A percentile compares a stretch with the other conserved stretches of the same genome.
Evolutionary conservation across 2,888 invertebrate genomes (phyloP).

Genomic region (Eumacrocentrus americanus): DNA sequence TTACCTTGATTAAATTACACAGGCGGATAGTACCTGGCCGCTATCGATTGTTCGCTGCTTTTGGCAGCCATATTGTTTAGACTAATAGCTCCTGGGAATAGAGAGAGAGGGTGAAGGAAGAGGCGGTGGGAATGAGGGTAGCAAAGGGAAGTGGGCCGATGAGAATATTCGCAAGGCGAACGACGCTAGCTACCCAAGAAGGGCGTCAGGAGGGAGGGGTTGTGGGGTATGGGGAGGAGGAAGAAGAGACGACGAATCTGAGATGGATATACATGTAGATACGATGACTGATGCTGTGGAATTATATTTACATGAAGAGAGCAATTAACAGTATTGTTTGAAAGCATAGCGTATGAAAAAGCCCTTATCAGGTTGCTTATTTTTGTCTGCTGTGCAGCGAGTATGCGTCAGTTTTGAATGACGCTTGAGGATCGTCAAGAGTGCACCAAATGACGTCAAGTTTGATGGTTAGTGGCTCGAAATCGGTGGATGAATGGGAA

Average conservation of each 20-base stretch:
- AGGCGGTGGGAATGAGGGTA: constrained; percentile 1
- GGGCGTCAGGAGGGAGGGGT: constrained; percentile 18
- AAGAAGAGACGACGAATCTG: not conserved
- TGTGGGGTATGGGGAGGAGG: too few relatives aligned
- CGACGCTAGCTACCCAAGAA: constrained; percentile 37
- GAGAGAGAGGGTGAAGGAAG: constrained; percentile 22
- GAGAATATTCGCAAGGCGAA: constrained; percentile 36
- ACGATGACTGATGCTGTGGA: constrained; percentile 22
- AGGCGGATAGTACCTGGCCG: constrained; percentile 43
- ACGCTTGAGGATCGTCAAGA: too few relatives aligned
- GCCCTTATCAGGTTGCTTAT: not conserved
- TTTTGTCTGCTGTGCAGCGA: not conserved
- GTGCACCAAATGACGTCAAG: too few relatives aligned
- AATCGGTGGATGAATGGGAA: too few relatives aligned
- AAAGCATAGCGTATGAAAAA: constrained; percentile 33
- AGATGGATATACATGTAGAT: not conserved
- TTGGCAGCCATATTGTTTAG: constrained; percentile 60
- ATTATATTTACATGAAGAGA: constrained; percentile 18
- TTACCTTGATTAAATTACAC: constrained; percentile 52
- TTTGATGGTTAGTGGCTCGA: too few relatives aligned
- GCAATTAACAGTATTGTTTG: constrained; percentile 51
- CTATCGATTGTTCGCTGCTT: constrained; percentile 58
- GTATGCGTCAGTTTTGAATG: too few relatives aligned
- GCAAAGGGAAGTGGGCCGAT: constrained; percentile 17
- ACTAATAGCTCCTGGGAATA: constrained; percentile 58